These are phyloP conservation scores for Notamacropus eugenii DNA, from an alignment of 2,797 vertebrate species.

Conservation along the genomic window DNA sequence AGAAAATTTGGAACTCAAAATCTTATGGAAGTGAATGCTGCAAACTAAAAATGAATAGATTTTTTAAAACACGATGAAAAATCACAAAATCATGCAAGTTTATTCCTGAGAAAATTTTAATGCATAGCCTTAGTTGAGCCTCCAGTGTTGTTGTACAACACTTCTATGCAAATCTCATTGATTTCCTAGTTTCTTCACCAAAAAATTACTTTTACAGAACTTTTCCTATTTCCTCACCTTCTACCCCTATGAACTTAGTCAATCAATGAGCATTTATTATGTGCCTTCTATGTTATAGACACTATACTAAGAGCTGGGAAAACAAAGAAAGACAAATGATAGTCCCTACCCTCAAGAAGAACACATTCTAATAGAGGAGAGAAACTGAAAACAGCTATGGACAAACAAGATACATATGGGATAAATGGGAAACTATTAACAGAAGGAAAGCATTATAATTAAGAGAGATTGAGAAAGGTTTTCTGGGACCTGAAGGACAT, in stretches of 20 bases:
- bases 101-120: background rate
- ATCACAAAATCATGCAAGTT: background rate
- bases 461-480: background rate
- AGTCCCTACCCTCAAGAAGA: too few relatives aligned
- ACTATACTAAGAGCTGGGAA: background rate
- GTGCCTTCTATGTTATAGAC: background rate
- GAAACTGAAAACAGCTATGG: too few relatives aligned
- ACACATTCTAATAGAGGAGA: background rate
- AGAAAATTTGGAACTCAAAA: too few relatives aligned
- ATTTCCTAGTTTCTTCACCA: background rate
- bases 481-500: background rate
- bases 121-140: background rate
- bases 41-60: too few relatives aligned
- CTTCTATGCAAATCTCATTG: background rate
- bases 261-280: background rate
- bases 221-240: background rate
- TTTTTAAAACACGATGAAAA: too few relatives aligned
- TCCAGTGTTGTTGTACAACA: background rate
- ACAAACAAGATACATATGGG: background rate
- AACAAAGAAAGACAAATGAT: background rate
- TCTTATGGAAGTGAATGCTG: too few relatives aligned
- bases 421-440: background rate
- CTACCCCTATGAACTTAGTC: background rate
- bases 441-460: background rate
- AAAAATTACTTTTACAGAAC: too few relatives aligned